These are phyloP conservation scores for Nyctereutes procyonoides DNA, from an alignment of 2,113 vertebrate species.

Conservation along the genomic window DNA sequence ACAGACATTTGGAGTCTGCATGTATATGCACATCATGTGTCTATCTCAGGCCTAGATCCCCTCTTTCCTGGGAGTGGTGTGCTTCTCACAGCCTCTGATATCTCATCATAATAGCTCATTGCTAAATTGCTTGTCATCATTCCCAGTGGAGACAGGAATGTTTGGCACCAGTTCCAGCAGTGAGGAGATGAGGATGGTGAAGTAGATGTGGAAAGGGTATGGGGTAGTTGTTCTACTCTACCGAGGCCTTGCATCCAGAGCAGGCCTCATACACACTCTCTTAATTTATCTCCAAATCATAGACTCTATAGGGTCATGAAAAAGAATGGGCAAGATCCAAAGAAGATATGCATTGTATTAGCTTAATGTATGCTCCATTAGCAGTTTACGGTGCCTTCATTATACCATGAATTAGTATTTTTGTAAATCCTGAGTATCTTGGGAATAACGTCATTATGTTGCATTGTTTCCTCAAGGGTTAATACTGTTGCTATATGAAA, in stretches of 20 bases:
- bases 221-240: too few species aligned
- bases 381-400: fast-evolving
- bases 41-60: not conserved
- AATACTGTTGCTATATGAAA: not conserved
- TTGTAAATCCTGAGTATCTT: not conserved
- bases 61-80: not conserved
- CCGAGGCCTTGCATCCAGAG: not conserved
- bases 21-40: too few species aligned
- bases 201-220: not conserved
- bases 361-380: not conserved
- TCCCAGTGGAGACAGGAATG: not conserved
- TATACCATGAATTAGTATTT: not conserved
- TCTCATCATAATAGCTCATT: not conserved
- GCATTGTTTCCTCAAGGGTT: not conserved
- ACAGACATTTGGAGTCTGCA: not conserved
- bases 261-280: not conserved
- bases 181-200: not conserved
- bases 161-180: not conserved
- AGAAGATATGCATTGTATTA: not conserved
- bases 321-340: not conserved
- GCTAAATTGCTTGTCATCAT: not conserved
- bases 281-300: not conserved
- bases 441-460: not conserved
- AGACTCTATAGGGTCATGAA: not conserved
- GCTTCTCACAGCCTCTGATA: not conserved